These are phyloP conservation scores for Phalacrocorax pelagicus DNA, from an alignment of 2,113 vertebrate species.

Conservation along the genomic window DNA sequence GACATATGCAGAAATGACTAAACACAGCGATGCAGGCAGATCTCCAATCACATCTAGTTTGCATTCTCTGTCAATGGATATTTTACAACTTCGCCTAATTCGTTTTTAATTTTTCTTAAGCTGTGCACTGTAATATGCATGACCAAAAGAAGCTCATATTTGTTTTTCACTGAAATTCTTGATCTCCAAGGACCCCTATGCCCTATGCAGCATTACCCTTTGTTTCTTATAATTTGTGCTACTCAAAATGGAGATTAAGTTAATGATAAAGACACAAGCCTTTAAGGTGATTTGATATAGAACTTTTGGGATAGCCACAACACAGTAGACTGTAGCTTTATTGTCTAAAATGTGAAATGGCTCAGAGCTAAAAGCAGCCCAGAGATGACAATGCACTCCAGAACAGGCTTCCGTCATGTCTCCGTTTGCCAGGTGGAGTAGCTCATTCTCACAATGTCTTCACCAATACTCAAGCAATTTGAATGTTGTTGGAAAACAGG, in stretches of 20 bases:
- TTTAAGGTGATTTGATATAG: neutral
- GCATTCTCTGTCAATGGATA: neutral
- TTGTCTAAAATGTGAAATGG: neutral
- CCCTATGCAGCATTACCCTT: neutral
- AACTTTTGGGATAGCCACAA: neutral
- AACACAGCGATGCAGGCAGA: neutral
- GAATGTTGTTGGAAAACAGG: neutral
- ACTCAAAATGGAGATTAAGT: neutral
- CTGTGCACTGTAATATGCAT: neutral
- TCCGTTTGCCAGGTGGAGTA: neutral
- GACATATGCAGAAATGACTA: neutral
- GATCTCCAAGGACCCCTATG: neutral
- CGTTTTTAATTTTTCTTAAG: neutral
- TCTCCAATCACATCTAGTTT: neutral
- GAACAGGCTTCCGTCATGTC: neutral
- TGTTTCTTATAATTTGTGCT: neutral
- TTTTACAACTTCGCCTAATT: neutral
- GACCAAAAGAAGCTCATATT: neutral
- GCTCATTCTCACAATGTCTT: neutral
- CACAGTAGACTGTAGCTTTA: neutral
- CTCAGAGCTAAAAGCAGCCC: neutral
- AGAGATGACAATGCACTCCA: neutral
- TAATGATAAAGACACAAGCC: neutral
- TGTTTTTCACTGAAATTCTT: neutral
- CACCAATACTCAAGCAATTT: neutral